phyloP scores from a whole-genome alignment of 2,113 vertebrate species.

The Gila orcuttii region DNA sequence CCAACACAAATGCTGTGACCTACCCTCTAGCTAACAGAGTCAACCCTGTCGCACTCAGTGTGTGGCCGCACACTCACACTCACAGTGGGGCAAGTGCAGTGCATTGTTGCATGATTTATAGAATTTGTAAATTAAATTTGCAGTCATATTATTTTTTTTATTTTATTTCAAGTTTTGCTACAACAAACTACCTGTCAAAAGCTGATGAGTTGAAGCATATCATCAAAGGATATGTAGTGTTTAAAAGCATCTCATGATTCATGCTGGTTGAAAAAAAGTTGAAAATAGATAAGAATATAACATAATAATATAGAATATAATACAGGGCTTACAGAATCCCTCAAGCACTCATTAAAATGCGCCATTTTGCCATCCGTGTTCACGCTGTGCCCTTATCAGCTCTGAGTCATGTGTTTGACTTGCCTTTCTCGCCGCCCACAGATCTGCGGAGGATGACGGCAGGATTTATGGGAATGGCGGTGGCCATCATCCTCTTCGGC shows the following conservation, averaged over 20 bases:
- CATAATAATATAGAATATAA: background rate
- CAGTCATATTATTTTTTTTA: background rate
- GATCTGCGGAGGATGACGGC: slow-evolving; percentile 97
- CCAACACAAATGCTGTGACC: slow-evolving; percentile 39
- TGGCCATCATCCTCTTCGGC: slow-evolving; percentile 97
- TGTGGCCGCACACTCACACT: slow-evolving; percentile 28
- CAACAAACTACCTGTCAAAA: background rate
- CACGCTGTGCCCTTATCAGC: background rate
- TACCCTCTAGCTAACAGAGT: slow-evolving; percentile 42
- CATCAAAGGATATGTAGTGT: background rate
- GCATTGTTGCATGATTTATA: background rate
- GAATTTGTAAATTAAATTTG: background rate
- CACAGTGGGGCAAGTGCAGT: background rate
- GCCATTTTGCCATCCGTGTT: background rate
- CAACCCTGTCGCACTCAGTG: slow-evolving; percentile 17
- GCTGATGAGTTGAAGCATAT: background rate
- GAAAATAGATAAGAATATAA: background rate
- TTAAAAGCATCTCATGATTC: background rate
- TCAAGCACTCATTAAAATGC: background rate
- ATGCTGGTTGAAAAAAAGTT: background rate
- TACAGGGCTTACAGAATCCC: background rate
- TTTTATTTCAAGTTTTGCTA: background rate
- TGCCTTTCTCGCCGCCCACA: slow-evolving; percentile 63
- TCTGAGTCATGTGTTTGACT: slow-evolving; percentile 20
- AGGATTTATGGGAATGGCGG: slow-evolving; percentile 98